Evolutionary conservation across 2,797 vertebrate genomes (phyloP).

Genomic region (Sebastes aleutianus): DNA sequence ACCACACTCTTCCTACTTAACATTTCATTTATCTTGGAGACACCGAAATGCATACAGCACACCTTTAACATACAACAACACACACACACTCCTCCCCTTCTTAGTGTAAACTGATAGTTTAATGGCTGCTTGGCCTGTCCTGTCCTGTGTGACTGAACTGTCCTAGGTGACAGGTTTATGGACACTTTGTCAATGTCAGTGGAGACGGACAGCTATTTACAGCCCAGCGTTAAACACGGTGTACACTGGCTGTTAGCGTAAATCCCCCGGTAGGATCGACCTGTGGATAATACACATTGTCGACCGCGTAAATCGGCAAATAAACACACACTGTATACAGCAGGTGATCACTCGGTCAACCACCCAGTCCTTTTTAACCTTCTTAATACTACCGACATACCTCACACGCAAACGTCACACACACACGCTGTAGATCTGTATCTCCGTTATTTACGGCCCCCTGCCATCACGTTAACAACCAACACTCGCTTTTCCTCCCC

Average conservation of each 20-base stretch:
- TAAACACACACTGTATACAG: slow-evolving; percentile 1
- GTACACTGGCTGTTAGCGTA: slow-evolving; percentile 89
- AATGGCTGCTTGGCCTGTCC: slow-evolving; percentile 77
- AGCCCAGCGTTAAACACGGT: slow-evolving; percentile 83
- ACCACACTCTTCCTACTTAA: slow-evolving; percentile 7
- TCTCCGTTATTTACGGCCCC: slow-evolving; percentile 87
- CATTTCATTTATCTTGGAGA: slow-evolving; percentile 7
- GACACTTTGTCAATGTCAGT: slow-evolving; percentile 84
- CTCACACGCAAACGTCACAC: slow-evolving; percentile 34
- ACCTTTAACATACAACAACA: slow-evolving; percentile 7
- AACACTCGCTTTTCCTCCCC: slow-evolving; percentile 79
- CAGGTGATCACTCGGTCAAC: slow-evolving; percentile 68
- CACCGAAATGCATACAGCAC: slow-evolving; percentile 1
- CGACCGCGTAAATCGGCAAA: slow-evolving; percentile 45
- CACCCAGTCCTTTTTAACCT: slow-evolving; percentile 58
- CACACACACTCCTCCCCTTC: slow-evolving; percentile 6
- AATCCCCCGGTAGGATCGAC: slow-evolving; percentile 86
- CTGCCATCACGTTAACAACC: slow-evolving; percentile 87
- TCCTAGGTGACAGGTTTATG: slow-evolving; percentile 90
- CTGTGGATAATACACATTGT: slow-evolving; percentile 40
- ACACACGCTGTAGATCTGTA: slow-evolving; percentile 49
- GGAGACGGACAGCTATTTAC: slow-evolving; percentile 89
- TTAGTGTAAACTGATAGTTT: slow-evolving; percentile 76
- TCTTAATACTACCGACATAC: slow-evolving; percentile 42
- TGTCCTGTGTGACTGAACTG: slow-evolving; percentile 78